phyloP scores from a whole-genome alignment of 2,113 vertebrate species.

The Cacatua alba region DNA sequence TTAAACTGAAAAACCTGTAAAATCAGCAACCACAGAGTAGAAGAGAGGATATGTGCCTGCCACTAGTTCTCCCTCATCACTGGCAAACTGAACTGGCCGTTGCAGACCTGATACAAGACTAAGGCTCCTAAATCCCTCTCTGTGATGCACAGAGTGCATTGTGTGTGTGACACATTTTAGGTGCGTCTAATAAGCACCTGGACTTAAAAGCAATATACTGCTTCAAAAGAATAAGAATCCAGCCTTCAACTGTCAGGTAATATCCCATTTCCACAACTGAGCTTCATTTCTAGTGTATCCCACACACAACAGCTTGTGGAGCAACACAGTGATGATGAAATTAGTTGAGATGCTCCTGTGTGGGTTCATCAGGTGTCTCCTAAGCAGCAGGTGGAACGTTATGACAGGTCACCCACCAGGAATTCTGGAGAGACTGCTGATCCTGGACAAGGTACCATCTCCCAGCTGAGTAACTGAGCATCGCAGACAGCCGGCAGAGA shows the following conservation, averaged over 20 bases:
- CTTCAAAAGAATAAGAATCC: neutral
- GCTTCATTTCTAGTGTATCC: neutral
- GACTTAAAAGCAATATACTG: neutral
- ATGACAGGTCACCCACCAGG: neutral
- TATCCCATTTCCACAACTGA: neutral
- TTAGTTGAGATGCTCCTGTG: neutral
- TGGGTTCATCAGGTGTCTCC: neutral
- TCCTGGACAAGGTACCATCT: neutral
- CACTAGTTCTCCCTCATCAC: neutral
- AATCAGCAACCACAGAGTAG: neutral
- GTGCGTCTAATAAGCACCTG: neutral
- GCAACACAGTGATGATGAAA: neutral
- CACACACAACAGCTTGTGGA: neutral
- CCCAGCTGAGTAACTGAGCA: rapidly evolving
- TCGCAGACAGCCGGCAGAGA: neutral
- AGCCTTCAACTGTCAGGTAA: neutral
- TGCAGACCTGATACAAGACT: neutral
- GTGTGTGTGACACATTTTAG: too few relatives aligned
- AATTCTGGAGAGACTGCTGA: neutral
- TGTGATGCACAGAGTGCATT: too few relatives aligned
- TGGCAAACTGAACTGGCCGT: neutral
- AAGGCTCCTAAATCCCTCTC: neutral
- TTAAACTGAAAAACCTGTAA: neutral
- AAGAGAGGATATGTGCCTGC: neutral
- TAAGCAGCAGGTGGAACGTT: neutral